These are phyloP conservation scores for Tinea trinotella DNA, from an alignment of 2,888 invertebrate species.

Conservation along the genomic window DNA sequence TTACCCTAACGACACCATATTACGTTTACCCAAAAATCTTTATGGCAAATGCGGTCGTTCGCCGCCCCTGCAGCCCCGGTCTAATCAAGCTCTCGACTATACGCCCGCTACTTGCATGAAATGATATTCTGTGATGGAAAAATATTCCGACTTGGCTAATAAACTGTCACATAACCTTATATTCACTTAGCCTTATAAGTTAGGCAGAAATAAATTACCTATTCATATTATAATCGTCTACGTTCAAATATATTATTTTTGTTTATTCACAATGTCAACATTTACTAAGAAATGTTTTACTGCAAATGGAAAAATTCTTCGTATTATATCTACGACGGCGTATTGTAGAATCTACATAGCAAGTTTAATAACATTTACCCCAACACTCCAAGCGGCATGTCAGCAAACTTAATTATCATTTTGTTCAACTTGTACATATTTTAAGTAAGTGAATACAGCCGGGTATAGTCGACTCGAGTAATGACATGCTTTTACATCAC, in stretches of 20 bases:
- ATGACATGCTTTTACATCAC: conserved; percentile 52
- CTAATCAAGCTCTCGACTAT: conserved; percentile 51
- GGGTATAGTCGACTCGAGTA: conserved; percentile 22
- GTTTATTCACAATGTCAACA: no score
- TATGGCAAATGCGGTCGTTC: conserved; percentile 36
- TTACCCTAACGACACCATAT: conserved; percentile 65
- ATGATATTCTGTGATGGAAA: conserved; percentile 8
- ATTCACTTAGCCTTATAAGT: conserved; percentile 3
- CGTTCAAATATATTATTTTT: no score
- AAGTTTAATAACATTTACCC: conserved; percentile 9
- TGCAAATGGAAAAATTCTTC: not conserved
- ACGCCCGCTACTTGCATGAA: conserved; percentile 12
- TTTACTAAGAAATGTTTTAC: not conserved
- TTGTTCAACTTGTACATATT: not conserved
- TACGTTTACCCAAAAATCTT: conserved; percentile 63
- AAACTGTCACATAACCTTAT: not conserved
- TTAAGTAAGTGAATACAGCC: conserved; percentile 1
- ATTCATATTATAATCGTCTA: no score
- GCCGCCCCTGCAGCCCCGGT: conserved; percentile 45
- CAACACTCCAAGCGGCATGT: not conserved
- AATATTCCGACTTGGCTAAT: not conserved
- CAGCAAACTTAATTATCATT: conserved; percentile 11
- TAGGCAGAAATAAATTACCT: not conserved
- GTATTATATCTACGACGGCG: not conserved
- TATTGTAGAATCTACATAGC: not conserved